Evolutionary conservation across 2,113 vertebrate species (phyloP), one percentile per base, ranked within the genome.

Genomic region (Parotia lawesii): DNA sequence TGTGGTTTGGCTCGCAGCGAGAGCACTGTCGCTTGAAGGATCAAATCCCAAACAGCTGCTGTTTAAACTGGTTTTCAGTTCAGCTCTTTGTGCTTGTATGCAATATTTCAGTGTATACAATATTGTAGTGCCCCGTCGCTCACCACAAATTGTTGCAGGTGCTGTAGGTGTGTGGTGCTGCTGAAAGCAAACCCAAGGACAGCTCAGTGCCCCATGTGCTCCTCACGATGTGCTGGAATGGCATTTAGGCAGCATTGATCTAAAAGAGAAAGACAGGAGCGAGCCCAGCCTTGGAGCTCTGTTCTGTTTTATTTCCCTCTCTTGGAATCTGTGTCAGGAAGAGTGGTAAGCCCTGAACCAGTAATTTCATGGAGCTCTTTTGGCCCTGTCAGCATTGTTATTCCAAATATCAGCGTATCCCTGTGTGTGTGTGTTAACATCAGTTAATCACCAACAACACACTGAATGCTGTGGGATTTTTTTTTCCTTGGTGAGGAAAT

Each of bases 121-220:
- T 18, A 4, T 1, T 44, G 66, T 10, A 31, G 5, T 4, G 28
- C 18, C 50, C 29, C 1, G 0, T 22, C n/a, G n/a, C 57, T 37
- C 19, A 5, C 28, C 67, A 31, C 8, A 24, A 9, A 1, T 0
- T 0, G 9, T 8, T 13, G n/a, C 21, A 4, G 51, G 62, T 44
- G 57, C 60, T 23, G 57, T 20, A 1, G 70, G 29, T 6, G 10
- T 4, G 21, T 67, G 29, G 6, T 3, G 38, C 47, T 27, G 42
- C 85, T 44, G 60, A 35, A 61, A 47, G 24, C 31, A 24, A 54
- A 14, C 12, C 71, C 9, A 6, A 35, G 75, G 54, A 48, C 35
- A n/a, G 75, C 58, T 42, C 35, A 11, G 60, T 8, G 60, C 48
- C 35, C 70, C 0, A 0, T 2, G 6, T 28, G 44, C 44, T 57